Base-by-base conservation (phyloP, 2,113 vertebrate genomes). In the Prionailurus viverrinus region DNA sequence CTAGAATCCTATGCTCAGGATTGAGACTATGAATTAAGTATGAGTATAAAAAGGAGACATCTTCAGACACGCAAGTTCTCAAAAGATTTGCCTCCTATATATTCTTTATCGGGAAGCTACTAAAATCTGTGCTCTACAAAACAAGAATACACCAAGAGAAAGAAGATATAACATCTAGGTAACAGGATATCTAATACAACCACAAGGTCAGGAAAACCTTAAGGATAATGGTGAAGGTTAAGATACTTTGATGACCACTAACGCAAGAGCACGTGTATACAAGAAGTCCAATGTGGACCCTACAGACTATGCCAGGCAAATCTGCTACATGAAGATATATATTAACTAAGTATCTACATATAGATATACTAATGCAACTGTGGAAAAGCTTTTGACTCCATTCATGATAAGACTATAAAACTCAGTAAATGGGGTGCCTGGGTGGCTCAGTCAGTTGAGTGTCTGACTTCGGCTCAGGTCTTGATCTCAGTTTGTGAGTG, bases 81-180 rank as follows among this genome's bases (percentile, higher is more conserved):
- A 91, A 89, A 94, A 95, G 36, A 91, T 81, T 85, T 96, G 78
- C 23, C 3, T 48, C 29, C 61, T 19, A 83, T 25, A 90, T 36
- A 73, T 18, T 61, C 93, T 41, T 83, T 94, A 66, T 55, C 53
- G 94, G n/a, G 36, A 97, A 53, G 7, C 4, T 25, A 23, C 21
- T 65, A 69, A 9, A 87, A 45, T 69, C 45, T 66, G 41, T 76
- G 23, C 19, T 81, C 31, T 81, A 82, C 9, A 83, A 97, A 93
- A 88, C 25, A 79, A 87, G 19, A 88, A 15, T 27, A 90, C 7
- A 80, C 10, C 19, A 94, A 78, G 16, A 90, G 51, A 86, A 83
- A 88, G 16, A 88, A 63, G 8, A 82, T 25, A 61, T 31, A 71
- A 68, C 5, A 55, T 78, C 51, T 81, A 31, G 51, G 19, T 25